Evolutionary conservation across 92 coral and sea anemone genomes (phyloP), one percentile per base, ranked within the genome.

Genomic region (Porites divaricata): DNA sequence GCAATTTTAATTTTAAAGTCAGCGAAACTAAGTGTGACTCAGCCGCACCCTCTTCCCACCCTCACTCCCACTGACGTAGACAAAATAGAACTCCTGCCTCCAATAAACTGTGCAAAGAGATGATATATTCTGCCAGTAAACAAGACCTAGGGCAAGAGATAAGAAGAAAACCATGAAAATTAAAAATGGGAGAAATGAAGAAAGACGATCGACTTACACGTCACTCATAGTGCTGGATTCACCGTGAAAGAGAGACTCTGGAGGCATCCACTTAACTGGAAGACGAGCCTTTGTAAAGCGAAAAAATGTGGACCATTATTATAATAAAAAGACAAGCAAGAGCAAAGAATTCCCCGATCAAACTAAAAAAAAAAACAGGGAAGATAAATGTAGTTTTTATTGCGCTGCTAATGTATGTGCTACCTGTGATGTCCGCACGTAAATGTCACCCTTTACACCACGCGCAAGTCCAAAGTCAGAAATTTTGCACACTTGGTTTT

Each of bases 211-310:
- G n/a, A 82, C 92, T 48, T 80, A 89, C 92, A 89, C 83, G 65
- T 89, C 92, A 66, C 92, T 89, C 76, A 74, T 86, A 15, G 86
- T 79, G 59, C 85, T 70, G 1, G 89, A 89, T 25, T 72, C 74
- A 16, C 83, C 92, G 35, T 20, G 67, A 58, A 89, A 89, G 0
- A 89, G 35, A 0, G 92, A 89, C 64, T 89, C 92, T 35, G 92
- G 92, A 8, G 92, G 92, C 92, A 89, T 89, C 92, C 92, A 89
- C 62, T 89, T 89, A 2, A 89, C 80, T 23, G 92, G 92, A 13
- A 89, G 89, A 2, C 92, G 85, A 2, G 89, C 86, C 92, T 89
- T 24, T 1, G 48, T 20, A 15, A 16, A 41, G 1, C 3, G 1
- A 35, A 6, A 11, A 35, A 1, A 70, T 2, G 48, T 35, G 15